These are phyloP conservation scores for Cisticola juncidis DNA, from an alignment of 2,113 vertebrate species.

Conservation along the genomic window DNA sequence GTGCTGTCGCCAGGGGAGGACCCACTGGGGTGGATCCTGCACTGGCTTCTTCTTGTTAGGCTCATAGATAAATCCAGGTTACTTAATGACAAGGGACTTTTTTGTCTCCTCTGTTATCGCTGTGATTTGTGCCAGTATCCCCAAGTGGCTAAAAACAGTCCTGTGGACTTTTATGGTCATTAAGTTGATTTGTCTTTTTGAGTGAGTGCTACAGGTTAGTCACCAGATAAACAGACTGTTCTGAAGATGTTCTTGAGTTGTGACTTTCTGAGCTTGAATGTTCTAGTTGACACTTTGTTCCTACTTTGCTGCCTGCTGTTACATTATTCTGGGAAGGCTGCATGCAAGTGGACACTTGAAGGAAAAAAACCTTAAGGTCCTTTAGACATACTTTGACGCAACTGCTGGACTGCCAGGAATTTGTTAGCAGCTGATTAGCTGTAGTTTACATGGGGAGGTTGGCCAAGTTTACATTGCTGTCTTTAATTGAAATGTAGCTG, in stretches of 20 bases:
- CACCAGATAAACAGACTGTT: neutral
- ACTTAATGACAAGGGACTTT: neutral
- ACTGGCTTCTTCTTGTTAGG: neutral
- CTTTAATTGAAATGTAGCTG: conserved; percentile 50
- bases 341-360: conserved; percentile 7
- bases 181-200: neutral
- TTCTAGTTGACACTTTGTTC: neutral
- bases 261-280: neutral
- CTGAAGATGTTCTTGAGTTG: neutral
- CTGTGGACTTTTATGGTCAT: neutral
- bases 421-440: conserved; percentile 57
- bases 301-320: neutral
- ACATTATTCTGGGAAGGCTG: conserved; percentile 25
- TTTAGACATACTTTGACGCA: conserved; percentile 45
- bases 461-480: conserved; percentile 71
- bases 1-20: neutral
- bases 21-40: neutral
- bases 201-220: neutral
- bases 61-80: neutral
- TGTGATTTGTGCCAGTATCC: neutral
- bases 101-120: neutral
- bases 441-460: conserved; percentile 33
- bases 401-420: conserved; percentile 55
- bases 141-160: neutral
- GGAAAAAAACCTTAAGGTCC: neutral